These are phyloP conservation scores for Tenebrosternarchus preto DNA, from an alignment of 2,113 vertebrate genomes.

Conservation along the genomic window DNA sequence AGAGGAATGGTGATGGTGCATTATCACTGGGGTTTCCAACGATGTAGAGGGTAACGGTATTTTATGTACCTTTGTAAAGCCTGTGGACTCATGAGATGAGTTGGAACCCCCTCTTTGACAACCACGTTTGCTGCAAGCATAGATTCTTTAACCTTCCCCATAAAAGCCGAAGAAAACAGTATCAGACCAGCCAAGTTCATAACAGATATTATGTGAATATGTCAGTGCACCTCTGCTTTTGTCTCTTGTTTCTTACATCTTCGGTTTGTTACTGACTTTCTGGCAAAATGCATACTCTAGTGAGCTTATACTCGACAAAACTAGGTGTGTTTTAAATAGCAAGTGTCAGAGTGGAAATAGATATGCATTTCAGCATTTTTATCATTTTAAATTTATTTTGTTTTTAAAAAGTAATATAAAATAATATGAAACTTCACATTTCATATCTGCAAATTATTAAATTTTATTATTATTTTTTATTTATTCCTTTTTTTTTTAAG, in stretches of 20 bases:
- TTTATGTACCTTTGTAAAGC: neutral
- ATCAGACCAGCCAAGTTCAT: slow-evolving; percentile 37
- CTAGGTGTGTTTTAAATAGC: slow-evolving; percentile 20
- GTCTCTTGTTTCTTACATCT: slow-evolving; percentile 37
- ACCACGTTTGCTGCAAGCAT: slow-evolving; percentile 10
- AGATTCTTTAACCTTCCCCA: neutral
- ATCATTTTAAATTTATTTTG: neutral
- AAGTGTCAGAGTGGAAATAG: slow-evolving; percentile 5
- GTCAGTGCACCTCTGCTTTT: slow-evolving; percentile 48
- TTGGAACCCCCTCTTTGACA: slow-evolving; percentile 27
- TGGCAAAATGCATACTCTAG: slow-evolving; percentile 32
- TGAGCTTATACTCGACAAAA: slow-evolving; percentile 11
- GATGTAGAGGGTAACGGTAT: neutral
- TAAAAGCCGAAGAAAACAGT: slow-evolving; percentile 26
- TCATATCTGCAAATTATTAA: slow-evolving; percentile 11
- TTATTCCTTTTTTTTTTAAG: slow-evolving; percentile 38
- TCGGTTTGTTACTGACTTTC: slow-evolving; percentile 28
- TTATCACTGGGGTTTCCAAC: neutral
- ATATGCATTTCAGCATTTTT: neutral
- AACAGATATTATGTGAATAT: slow-evolving; percentile 57
- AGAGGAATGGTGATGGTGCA: slow-evolving; percentile 6
- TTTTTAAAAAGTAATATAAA: neutral
- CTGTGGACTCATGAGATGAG: neutral
- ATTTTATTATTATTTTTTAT: slow-evolving; percentile 46
- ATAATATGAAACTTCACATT: neutral